These are phyloP conservation scores for Atethmia centrago DNA, from an alignment of 2,888 invertebrate species.

Conservation along the genomic window DNA sequence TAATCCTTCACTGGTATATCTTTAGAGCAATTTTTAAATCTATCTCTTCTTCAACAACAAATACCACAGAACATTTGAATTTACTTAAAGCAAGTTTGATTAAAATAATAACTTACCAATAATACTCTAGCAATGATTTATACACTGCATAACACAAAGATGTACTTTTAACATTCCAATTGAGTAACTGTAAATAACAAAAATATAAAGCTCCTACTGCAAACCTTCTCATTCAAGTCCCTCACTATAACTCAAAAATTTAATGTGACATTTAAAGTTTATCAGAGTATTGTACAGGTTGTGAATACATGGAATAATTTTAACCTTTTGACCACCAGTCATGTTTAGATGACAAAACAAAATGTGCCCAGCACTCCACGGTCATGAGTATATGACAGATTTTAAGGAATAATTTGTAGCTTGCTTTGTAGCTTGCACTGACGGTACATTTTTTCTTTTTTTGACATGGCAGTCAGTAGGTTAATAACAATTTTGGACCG, in stretches of 20 bases:
- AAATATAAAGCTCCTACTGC: background rate
- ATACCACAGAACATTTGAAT: constrained; percentile 61
- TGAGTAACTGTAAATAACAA: constrained; percentile 11
- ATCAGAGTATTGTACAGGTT: constrained; percentile 37
- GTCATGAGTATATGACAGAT: no score
- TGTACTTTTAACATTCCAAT: constrained; percentile 57
- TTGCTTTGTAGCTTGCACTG: no score
- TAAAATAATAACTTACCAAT: constrained; percentile 66
- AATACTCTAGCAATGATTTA: constrained; percentile 77
- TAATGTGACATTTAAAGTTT: constrained; percentile 13
- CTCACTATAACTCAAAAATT: background rate
- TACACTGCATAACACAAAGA: constrained; percentile 64
- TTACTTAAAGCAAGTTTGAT: constrained; percentile 71
- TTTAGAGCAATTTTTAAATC: constrained; percentile 59
- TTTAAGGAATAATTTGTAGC: no score
- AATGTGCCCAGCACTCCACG: no score
- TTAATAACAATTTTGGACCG: constrained; percentile 18
- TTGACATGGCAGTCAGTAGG: no score
- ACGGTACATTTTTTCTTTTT: no score
- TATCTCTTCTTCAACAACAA: constrained; percentile 65
- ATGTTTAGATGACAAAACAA: no score
- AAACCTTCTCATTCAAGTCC: background rate
- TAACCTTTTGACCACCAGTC: no score
- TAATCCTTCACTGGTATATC: constrained; percentile 65
- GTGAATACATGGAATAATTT: constrained; percentile 31